Evolutionary conservation across 1,140 invertebrate genomes (phyloP).

Genomic region (Grapholita molesta): DNA sequence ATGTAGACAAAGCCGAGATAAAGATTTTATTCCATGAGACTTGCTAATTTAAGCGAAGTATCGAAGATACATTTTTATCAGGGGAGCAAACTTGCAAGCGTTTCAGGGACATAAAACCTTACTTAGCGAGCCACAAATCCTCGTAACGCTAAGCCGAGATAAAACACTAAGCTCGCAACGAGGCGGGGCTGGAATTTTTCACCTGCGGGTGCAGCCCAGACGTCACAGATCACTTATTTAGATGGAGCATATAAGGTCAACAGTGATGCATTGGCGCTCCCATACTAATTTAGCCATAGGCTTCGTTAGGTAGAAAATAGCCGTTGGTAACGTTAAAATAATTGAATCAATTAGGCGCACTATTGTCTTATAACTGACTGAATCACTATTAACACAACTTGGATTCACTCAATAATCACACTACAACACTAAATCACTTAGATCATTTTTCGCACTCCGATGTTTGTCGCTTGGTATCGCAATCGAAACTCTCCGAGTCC

Average conservation of each 20-base stretch:
- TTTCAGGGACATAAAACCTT: conserved; percentile 73
- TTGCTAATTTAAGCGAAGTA: conserved; percentile 35
- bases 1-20: conserved; percentile 8
- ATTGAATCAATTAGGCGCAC: no score
- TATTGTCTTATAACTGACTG: no score
- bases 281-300: neutral
- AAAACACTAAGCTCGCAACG: conserved; percentile 71
- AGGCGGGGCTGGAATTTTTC: conserved; percentile 69
- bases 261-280: conserved; percentile 26
- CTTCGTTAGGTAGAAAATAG: no score
- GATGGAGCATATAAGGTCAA: neutral
- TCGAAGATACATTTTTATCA: conserved; percentile 68
- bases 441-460: no score
- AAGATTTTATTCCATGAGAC: conserved; percentile 32
- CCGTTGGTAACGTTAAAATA: no score
- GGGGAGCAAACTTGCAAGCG: conserved; percentile 64
- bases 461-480: no score
- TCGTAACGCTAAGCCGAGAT: conserved; percentile 76
- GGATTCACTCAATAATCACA: no score
- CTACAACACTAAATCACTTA: no score
- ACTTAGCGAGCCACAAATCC: conserved; percentile 77
- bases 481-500: no score
- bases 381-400: no score
- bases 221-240: neutral
- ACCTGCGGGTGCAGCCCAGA: conserved; percentile 45